Base-by-base conservation (phyloP, 2,888 invertebrate species). In the Tetranychus piercei region DNA sequence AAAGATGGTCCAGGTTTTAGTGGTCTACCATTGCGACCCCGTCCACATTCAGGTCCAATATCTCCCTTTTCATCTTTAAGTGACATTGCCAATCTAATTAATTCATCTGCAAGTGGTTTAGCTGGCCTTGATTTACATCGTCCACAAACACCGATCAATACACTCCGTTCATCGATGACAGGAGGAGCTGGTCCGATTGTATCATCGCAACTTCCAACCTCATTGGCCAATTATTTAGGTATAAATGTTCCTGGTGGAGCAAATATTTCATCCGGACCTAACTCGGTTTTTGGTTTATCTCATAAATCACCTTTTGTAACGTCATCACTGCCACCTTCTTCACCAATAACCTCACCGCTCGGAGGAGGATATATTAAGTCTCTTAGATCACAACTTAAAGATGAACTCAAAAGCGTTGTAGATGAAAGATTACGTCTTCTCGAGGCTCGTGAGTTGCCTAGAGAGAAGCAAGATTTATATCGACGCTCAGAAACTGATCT, bases 341-440 rank as follows among this genome's bases (percentile, higher is more conserved):
- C 69, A 23, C 69, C 69, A 22, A 23, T 23, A 20, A 69, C 22
- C 20, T 23, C 69, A 1, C 34, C 69, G 9, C 18, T 69, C 20
- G 69, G 69, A 11, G 34, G 44, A 6, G 34, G 22, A 55, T 73
- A 73, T 23, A 79, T 81, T 76, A 79, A 80, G 72, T 78, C 75
- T 72, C 76, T 81, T 72, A 80, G 80, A 76, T 79, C 80, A 65
- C 80, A 81, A 76, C 78, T 81, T 43, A 77, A 79, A 74, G 80
- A 80, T 66, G 80, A 80, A 74, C 73, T 80, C 23, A 80, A 79
- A 72, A 77, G 78, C 8, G 78, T 78, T 1, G 77, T 79, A 7
- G 77, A 78, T 74, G 80, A 80, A 72, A 74, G 80, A 45, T 77
- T 76, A 70, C 74, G 77, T 5, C 72, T 74, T 15, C 22, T 75